phyloP scores from a whole-genome alignment of 2,888 invertebrate species.

The Drosophila cyrtoloma region DNA sequence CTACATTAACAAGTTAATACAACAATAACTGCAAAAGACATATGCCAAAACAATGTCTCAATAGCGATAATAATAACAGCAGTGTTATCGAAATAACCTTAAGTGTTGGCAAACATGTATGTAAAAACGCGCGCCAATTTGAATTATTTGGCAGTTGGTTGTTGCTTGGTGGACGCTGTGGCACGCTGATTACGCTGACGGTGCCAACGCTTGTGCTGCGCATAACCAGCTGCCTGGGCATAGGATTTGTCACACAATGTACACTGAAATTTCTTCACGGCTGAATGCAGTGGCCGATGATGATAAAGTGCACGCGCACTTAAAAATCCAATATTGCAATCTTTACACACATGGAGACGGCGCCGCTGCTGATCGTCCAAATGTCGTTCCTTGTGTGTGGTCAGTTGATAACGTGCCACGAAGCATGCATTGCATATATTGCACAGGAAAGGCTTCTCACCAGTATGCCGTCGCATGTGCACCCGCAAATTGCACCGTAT shows the following conservation, averaged over 20 bases:
- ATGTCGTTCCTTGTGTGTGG: slow-evolving; percentile 61
- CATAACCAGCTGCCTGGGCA: slow-evolving; percentile 76
- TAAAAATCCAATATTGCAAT: slow-evolving; percentile 70
- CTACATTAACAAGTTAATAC: slow-evolving; percentile 28
- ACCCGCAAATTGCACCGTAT: slow-evolving; percentile 61
- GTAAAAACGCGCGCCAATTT: slow-evolving; percentile 23
- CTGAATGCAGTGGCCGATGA: slow-evolving; percentile 66
- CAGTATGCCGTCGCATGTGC: slow-evolving; percentile 70
- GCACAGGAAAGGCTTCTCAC: slow-evolving; percentile 69
- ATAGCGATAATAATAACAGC: slow-evolving; percentile 22
- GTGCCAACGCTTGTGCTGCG: slow-evolving; percentile 78
- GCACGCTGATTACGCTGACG: slow-evolving; percentile 42
- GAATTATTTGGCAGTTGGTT: slow-evolving; percentile 8
- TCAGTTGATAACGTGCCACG: slow-evolving; percentile 59
- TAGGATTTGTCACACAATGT: slow-evolving; percentile 67
- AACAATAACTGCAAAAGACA: slow-evolving; percentile 6
- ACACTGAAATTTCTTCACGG: slow-evolving; percentile 70
- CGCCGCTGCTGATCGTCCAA: slow-evolving; percentile 50
- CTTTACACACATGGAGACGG: slow-evolving; percentile 48
- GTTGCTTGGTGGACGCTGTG: slow-evolving; percentile 27
- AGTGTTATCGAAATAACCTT: slow-evolving; percentile 26
- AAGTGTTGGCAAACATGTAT: slow-evolving; percentile 16
- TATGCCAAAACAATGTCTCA: slow-evolving; percentile 25
- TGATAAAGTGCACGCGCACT: slow-evolving; percentile 71
- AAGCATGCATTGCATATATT: slow-evolving; percentile 63